These are phyloP conservation scores for Perdita meconis DNA, from an alignment of 2,888 invertebrate species.

Conservation along the genomic window DNA sequence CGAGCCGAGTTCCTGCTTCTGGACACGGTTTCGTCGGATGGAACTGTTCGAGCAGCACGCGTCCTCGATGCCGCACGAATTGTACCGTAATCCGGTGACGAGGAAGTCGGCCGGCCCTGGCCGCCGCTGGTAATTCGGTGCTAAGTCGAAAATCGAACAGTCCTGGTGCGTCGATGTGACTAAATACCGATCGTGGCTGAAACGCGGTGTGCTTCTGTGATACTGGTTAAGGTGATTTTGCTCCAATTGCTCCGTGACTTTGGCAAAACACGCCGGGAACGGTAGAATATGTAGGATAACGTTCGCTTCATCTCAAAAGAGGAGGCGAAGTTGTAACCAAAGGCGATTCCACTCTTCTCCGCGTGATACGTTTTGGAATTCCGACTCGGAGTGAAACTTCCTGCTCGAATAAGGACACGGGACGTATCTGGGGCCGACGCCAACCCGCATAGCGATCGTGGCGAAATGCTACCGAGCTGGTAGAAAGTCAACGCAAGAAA, in stretches of 20 bases:
- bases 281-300: not conserved
- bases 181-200: no score
- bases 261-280: not conserved
- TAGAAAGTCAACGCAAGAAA: not conserved
- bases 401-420: conserved; percentile 34
- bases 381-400: conserved; percentile 33
- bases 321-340: not conserved
- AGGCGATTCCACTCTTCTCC: not conserved
- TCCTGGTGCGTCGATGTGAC: not conserved
- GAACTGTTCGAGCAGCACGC: not conserved
- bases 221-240: not conserved
- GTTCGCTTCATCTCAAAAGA: not conserved
- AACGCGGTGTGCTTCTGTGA: conserved; percentile 29
- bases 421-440: conserved; percentile 8
- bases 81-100: not conserved
- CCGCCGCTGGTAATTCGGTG: conserved; percentile 9
- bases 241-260: not conserved
- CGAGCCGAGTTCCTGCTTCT: not conserved
- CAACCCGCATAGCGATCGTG: conserved; percentile 40
- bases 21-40: not conserved
- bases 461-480: conserved; percentile 4
- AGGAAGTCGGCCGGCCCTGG: conserved; percentile 11
- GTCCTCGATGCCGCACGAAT: not conserved
- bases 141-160: not conserved
- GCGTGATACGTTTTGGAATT: conserved; percentile 20